Percentiles rank a stretch among this genome's conserved stretches.
phyloP scores from a whole-genome alignment of 2,797 vertebrate species.

The Hirundo rustica region DNA sequence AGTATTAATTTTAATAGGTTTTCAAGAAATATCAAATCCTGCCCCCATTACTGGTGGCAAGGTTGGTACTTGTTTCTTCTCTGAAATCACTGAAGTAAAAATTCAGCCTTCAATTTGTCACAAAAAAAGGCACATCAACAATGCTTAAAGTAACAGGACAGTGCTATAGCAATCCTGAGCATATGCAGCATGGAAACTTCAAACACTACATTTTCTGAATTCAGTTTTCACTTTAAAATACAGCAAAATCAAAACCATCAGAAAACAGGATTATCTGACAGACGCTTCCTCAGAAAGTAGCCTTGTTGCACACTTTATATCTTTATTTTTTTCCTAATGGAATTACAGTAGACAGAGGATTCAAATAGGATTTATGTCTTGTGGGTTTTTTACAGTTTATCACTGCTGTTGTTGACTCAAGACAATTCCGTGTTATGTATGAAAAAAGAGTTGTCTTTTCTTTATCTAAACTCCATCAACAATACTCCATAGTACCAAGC shows the following conservation, averaged over 20 bases:
- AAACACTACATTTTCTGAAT: neutral
- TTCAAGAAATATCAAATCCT: neutral
- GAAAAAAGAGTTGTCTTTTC: neutral
- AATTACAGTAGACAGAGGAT: neutral
- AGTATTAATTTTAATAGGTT: neutral
- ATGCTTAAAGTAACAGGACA: neutral
- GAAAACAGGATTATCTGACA: neutral
- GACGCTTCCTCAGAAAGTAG: neutral
- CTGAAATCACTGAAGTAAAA: neutral
- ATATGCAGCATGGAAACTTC: neutral
- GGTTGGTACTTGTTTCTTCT: neutral
- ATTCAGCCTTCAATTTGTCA: neutral
- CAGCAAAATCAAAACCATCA: neutral
- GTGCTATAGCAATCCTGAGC: neutral
- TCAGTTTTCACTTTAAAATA: neutral
- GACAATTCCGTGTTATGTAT: neutral
- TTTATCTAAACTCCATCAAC: neutral
- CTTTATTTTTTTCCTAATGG: constrained; percentile 13
- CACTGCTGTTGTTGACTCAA: constrained; percentile 2
- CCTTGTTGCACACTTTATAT: neutral
- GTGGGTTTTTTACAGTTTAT: neutral
- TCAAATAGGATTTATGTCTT: constrained; percentile 17
- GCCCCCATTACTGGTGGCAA: neutral
- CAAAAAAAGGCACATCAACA: neutral
- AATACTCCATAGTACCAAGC: neutral